These are phyloP conservation scores for Serilophus lunatus DNA, from an alignment of 2,113 vertebrate species.

Conservation along the genomic window DNA sequence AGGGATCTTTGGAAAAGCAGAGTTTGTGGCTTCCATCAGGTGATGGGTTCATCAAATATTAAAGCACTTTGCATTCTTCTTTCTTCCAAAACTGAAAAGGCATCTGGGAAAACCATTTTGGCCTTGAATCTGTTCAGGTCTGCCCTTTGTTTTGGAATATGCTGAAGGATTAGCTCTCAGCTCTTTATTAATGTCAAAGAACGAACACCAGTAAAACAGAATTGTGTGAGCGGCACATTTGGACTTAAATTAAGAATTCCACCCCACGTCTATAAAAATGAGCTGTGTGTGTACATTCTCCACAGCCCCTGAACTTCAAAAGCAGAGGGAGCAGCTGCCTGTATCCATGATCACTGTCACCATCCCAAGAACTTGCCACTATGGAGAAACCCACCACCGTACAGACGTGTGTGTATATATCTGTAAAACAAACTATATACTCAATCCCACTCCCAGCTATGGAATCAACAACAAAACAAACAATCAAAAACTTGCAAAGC, in stretches of 20 bases:
- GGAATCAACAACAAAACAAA: slow-evolving; percentile 39
- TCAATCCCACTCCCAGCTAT: neutral
- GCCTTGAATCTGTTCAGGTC: neutral
- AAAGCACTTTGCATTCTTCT: neutral
- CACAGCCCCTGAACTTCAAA: slow-evolving; percentile 45
- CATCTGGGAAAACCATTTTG: neutral
- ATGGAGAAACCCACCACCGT: neutral
- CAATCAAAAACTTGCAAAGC: neutral
- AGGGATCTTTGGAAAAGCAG: neutral
- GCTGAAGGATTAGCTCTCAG: neutral
- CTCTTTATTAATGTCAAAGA: neutral
- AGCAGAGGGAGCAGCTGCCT: slow-evolving; percentile 37
- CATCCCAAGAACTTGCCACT: neutral
- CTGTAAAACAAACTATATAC: neutral
- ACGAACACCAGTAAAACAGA: neutral
- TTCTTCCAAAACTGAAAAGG: neutral
- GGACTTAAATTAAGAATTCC: neutral
- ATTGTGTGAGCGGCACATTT: neutral
- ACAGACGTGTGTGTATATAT: neutral
- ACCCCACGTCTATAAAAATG: slow-evolving; percentile 19
- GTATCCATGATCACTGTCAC: neutral
- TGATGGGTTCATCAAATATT: slow-evolving; percentile 2
- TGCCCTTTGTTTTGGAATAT: slow-evolving; percentile 4
- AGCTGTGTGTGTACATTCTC: slow-evolving; percentile 1
- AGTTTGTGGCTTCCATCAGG: neutral